Evolutionary conservation across 2,888 invertebrate genomes (phyloP), one percentile per base, ranked within the genome.

Genomic region (Odiellus spinosus): DNA sequence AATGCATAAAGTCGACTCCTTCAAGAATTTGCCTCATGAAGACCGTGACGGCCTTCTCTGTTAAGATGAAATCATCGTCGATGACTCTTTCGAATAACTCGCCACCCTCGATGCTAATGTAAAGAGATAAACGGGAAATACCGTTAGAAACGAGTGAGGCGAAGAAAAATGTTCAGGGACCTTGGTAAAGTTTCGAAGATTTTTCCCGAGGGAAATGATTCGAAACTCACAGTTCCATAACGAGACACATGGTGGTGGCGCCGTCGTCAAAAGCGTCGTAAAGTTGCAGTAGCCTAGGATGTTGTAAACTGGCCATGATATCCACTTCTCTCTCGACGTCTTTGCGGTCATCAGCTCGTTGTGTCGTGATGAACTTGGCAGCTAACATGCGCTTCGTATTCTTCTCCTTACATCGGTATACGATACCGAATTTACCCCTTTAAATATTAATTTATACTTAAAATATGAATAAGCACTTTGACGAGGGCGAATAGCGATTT

Each of bases 1-100:
- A 77, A 64, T 98, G 98, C 61, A 99, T 93, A 64, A 93, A 99
- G 62, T 85, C 84, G 55, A 98, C 82, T 20, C 95, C 98, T 65
- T 96, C 95, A 67, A 95, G 95, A 55, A 98, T 91, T 70, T 98
- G 98, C 35, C 93, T 73, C 76, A 96, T 85, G 66, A 99, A 96
- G 51, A 93, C 83, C 1, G 90, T 83, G 66, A 95, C 96, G 6
- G 91, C 86, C 53, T 85, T 79, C 67, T 98, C 98, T 1, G 96
- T 96, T 54, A 98, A 72, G 47, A 96, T 78, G 64, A 96, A 98
- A 67, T 93, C 93, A 62, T 98, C 98, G 61, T 93, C 93, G 53
- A 98, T 95, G 19, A 98, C 95, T 45, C 98, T 76, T 68, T 99
- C 98, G 66, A 99, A 99, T 39, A 99, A 71, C 68, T 99, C 98